Conservation (phyloP, 2,888 invertebrate genomes). For the Drosophila rubida region DNA sequence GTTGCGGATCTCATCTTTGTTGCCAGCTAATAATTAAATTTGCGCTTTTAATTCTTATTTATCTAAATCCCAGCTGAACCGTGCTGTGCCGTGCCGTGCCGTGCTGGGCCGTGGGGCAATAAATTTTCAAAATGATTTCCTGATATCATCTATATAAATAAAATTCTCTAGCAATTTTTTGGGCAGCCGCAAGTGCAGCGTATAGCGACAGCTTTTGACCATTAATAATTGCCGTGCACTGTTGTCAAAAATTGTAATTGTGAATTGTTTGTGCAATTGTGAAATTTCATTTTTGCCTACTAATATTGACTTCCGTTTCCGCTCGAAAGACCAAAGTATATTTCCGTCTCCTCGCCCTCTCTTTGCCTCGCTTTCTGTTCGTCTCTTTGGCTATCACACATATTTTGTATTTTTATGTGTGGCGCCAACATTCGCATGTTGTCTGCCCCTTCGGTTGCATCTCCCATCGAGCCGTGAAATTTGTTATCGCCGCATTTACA, state of each 20-base stretch:
- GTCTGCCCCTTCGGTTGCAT: constrained; percentile 7
- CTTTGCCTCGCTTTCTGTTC: background rate
- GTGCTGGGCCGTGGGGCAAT: constrained; percentile 43
- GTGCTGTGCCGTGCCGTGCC: constrained; percentile 1
- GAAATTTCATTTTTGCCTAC: constrained; percentile 69
- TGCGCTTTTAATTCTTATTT: background rate
- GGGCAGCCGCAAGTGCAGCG: constrained; percentile 10
- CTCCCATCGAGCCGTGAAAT: constrained; percentile 46
- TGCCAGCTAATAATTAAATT: background rate
- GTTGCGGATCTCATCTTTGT: background rate
- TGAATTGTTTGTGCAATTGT: constrained; percentile 57
- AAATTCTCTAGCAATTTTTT: constrained; percentile 37
- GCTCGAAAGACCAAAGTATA: constrained; percentile 62
- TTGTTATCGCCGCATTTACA: constrained; percentile 63
- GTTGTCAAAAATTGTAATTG: constrained; percentile 54
- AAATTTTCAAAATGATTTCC: constrained; percentile 70
- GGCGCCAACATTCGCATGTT: constrained; percentile 38
- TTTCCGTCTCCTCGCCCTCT: constrained; percentile 55
- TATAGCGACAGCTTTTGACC: constrained; percentile 53
- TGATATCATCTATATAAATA: constrained; percentile 53
- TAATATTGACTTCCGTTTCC: constrained; percentile 80
- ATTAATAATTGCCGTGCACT: constrained; percentile 65
- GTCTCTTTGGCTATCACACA: constrained; percentile 12
- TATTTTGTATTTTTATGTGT: constrained; percentile 40
- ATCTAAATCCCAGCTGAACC: background rate